phyloP scores from a whole-genome alignment of 2,797 vertebrate genomes.

The Tokudaia tokunoshimensis region DNA sequence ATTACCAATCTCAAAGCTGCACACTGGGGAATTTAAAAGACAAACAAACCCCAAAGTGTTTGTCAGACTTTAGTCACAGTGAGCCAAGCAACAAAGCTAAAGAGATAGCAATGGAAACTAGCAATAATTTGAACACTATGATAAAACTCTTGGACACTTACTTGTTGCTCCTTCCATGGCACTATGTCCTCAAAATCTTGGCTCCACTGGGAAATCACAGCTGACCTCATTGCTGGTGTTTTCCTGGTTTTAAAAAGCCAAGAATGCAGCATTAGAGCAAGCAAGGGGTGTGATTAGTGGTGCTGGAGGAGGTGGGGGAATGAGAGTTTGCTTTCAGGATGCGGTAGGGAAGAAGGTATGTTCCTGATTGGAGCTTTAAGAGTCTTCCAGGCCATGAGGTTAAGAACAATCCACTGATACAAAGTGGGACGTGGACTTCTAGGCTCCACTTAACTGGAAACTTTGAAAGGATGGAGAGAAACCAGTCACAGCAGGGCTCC shows the following conservation, averaged over 20 bases:
- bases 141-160: background rate
- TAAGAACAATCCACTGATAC: background rate
- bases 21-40: background rate
- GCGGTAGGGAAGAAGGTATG: background rate
- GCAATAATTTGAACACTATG: background rate
- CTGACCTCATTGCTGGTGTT: background rate
- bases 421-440: background rate
- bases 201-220: constrained; percentile 7
- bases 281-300: background rate
- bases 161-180: background rate
- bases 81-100: background rate
- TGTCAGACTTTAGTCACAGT: background rate
- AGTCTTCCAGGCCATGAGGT: background rate
- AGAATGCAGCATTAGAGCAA: background rate
- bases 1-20: background rate
- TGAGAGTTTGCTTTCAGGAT: background rate
- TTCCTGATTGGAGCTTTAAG: background rate
- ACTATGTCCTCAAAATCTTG: background rate
- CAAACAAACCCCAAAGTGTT: background rate
- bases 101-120: background rate
- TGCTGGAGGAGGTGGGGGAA: background rate
- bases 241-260: background rate
- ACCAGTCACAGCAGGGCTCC: background rate
- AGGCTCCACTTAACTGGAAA: background rate
- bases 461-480: background rate